These are phyloP conservation scores for Alosa sapidissima DNA, from an alignment of 2,797 vertebrate species.

Conservation along the genomic window DNA sequence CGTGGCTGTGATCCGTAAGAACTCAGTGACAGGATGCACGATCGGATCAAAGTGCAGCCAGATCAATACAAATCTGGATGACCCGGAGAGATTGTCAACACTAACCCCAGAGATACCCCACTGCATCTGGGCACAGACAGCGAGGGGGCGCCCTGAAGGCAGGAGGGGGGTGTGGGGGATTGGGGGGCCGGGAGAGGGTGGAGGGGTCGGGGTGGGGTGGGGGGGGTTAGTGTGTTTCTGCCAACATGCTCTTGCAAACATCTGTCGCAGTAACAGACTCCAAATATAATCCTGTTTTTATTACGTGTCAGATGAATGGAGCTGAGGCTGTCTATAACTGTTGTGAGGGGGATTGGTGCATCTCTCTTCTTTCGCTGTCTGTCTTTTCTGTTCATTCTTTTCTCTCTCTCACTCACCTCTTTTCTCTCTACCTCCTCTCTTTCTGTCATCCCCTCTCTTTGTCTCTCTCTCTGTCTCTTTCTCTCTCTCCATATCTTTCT, in stretches of 20 bases:
- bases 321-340: neutral
- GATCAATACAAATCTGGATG: constrained; percentile 37
- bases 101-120: neutral
- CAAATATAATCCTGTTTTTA: constrained; percentile 22
- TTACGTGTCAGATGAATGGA: constrained; percentile 6
- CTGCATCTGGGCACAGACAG: neutral
- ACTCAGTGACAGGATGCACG: constrained; percentile 22
- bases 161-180: neutral
- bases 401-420: neutral
- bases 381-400: neutral
- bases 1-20: constrained; percentile 15
- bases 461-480: constrained; percentile 19
- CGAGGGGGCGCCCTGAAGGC: neutral
- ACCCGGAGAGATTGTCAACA: constrained; percentile 25
- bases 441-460: neutral
- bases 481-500: neutral
- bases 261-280: neutral
- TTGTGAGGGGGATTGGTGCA: neutral
- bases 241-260: constrained; percentile 10
- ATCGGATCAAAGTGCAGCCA: constrained; percentile 33
- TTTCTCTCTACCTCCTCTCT: neutral
- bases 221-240: neutral
- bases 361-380: neutral
- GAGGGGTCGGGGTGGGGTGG: neutral
- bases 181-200: neutral